Conservation (phyloP, 2,113 vertebrate genomes). For the Rhinolophus ferrumequinum region DNA sequence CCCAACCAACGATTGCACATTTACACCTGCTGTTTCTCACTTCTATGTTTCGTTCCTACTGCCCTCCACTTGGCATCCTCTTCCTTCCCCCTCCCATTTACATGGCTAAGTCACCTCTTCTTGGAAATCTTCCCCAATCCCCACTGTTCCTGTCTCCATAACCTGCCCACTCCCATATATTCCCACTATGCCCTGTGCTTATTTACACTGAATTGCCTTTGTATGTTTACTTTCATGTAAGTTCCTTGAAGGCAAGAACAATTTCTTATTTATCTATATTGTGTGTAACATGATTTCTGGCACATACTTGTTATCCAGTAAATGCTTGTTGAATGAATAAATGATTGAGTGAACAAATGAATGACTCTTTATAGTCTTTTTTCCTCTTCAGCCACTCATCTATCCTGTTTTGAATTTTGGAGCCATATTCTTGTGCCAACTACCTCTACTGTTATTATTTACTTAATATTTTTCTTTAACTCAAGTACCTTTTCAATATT, state of each 20-base stretch:
- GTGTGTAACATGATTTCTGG: neutral
- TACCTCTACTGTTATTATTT: constrained; percentile 42
- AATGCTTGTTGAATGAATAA: constrained; percentile 45
- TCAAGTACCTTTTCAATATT: constrained; percentile 46
- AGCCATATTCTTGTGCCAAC: neutral
- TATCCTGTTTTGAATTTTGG: constrained; percentile 9
- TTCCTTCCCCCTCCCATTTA: constrained; percentile 7
- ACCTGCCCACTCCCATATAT: neutral
- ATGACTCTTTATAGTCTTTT: neutral
- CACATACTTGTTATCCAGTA: neutral
- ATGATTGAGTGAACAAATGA: constrained; percentile 17
- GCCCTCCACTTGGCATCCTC: neutral
- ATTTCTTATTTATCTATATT: constrained; percentile 31
- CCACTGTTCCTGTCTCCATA: neutral
- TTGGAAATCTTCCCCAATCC: constrained; percentile 11
- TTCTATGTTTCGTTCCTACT: neutral
- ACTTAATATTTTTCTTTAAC: constrained; percentile 45
- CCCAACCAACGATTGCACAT: neutral
- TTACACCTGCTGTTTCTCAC: constrained; percentile 26
- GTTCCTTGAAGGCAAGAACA: neutral
- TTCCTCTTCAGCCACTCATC: neutral
- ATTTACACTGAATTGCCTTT: neutral
- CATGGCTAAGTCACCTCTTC: neutral
- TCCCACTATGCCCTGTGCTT: neutral
- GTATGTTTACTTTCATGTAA: constrained; percentile 33